Percentiles rank a stretch among this genome's conserved stretches.
These are phyloP conservation scores for Plutella xylostella DNA, from an alignment of 2,888 invertebrate species.

Conservation along the genomic window DNA sequence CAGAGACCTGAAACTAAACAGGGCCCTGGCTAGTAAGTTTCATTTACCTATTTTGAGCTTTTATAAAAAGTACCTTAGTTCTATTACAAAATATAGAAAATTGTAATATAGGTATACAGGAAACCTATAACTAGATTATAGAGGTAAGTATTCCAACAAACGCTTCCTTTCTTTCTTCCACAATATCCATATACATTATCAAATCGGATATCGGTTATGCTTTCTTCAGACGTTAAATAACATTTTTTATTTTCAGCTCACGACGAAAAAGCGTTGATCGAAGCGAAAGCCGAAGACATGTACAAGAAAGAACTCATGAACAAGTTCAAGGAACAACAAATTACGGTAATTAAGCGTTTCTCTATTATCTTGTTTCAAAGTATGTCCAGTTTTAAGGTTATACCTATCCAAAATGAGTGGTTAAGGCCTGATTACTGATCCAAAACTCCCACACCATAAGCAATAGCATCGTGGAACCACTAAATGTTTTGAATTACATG, in stretches of 20 bases:
- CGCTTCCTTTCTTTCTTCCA: too few relatives aligned
- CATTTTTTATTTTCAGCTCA: constrained; percentile 29
- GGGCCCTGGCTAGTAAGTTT: constrained; percentile 58
- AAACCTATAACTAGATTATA: too few relatives aligned
- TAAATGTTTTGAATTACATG: too few relatives aligned
- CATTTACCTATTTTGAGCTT: not conserved
- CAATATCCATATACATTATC: not conserved
- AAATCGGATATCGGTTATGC: not conserved
- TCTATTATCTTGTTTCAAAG: not conserved
- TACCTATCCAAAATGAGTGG: too few relatives aligned
- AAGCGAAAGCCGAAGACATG: constrained; percentile 76
- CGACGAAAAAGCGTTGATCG: constrained; percentile 53
- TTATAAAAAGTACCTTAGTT: not conserved
- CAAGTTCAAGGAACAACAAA: constrained; percentile 77
- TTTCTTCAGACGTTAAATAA: not conserved
- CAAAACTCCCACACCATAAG: too few relatives aligned
- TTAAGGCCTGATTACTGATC: too few relatives aligned
- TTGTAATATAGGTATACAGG: too few relatives aligned
- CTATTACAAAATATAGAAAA: too few relatives aligned
- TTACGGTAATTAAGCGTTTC: constrained; percentile 64
- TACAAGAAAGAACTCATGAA: constrained; percentile 76
- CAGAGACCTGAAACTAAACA: constrained; percentile 45
- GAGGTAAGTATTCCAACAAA: too few relatives aligned
- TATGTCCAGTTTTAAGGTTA: too few relatives aligned
- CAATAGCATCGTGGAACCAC: too few relatives aligned